These are phyloP conservation scores for Sinelater perroti DNA, from an alignment of 2,888 invertebrate species.

Conservation along the genomic window DNA sequence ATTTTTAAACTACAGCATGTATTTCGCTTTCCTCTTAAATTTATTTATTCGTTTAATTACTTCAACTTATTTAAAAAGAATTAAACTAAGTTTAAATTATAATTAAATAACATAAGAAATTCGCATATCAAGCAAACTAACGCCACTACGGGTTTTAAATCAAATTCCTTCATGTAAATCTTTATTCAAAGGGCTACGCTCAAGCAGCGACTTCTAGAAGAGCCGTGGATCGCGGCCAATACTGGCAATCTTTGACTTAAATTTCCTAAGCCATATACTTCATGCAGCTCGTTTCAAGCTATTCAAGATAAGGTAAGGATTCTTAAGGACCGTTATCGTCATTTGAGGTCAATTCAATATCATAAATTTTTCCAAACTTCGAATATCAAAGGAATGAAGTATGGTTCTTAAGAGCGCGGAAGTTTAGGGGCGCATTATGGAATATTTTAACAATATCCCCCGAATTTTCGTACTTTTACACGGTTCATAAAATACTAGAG, in stretches of 20 bases:
- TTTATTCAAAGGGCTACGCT: too few relatives aligned
- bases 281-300: slow-evolving; percentile 44
- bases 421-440: slow-evolving; percentile 31
- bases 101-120: too few relatives aligned
- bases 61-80: too few relatives aligned
- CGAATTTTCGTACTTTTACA: slow-evolving; percentile 33
- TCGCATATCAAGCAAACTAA: too few relatives aligned
- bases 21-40: too few relatives aligned
- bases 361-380: slow-evolving; percentile 45
- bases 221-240: too few relatives aligned
- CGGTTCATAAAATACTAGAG: slow-evolving; percentile 35
- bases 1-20: slow-evolving; percentile 20
- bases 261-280: slow-evolving; percentile 41
- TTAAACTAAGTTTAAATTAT: too few relatives aligned
- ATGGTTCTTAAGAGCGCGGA: slow-evolving; percentile 29
- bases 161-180: too few relatives aligned
- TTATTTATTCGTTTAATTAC: too few relatives aligned
- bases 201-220: too few relatives aligned
- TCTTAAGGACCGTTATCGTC: slow-evolving; percentile 45
- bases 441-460: slow-evolving; percentile 36
- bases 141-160: too few relatives aligned
- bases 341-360: slow-evolving; percentile 46
- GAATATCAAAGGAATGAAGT: slow-evolving; percentile 45
- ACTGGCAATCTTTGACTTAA: slow-evolving; percentile 32
- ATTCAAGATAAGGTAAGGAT: slow-evolving; percentile 45